These are phyloP conservation scores for Terebella lapidaria DNA, from an alignment of 2,888 invertebrate species.

Conservation along the genomic window DNA sequence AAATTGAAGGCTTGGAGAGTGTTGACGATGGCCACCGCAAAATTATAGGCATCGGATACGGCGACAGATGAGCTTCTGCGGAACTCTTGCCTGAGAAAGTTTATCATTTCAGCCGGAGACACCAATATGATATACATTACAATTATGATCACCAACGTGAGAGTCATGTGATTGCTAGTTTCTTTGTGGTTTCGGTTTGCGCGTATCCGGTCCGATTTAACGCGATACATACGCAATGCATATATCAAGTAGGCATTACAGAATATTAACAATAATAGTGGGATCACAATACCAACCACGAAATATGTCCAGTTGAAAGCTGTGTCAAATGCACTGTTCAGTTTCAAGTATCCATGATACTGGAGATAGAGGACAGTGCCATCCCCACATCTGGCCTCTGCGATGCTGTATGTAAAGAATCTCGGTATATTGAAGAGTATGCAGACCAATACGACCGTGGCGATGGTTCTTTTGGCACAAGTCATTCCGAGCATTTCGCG, in stretches of 20 bases:
- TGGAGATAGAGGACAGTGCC: constrained; percentile 11
- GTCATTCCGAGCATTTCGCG: constrained; percentile 42
- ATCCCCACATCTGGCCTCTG: constrained; percentile 10
- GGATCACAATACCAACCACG: constrained; percentile 40
- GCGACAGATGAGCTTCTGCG: background rate
- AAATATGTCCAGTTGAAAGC: constrained; percentile 33
- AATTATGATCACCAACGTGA: background rate
- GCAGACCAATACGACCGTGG: constrained; percentile 20
- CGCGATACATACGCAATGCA: constrained; percentile 9
- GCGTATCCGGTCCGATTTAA: background rate
- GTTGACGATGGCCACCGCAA: background rate
- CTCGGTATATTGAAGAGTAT: constrained; percentile 21
- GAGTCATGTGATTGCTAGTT: background rate
- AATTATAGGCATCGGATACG: background rate
- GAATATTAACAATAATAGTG: constrained; percentile 39
- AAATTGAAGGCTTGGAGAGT: background rate
- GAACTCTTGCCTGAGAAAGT: background rate
- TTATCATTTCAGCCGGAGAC: background rate
- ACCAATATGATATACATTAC: background rate
- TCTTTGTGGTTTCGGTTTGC: background rate
- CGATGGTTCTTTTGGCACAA: constrained; percentile 37
- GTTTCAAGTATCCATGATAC: constrained; percentile 7
- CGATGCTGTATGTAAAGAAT: constrained; percentile 15
- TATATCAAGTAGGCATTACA: constrained; percentile 44
- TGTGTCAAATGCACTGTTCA: constrained; percentile 6